A percentile compares a stretch with the other conserved stretches of the same genome.
Evolutionary conservation across 2,113 vertebrate genomes (phyloP).

Genomic region (Aix galericulata): DNA sequence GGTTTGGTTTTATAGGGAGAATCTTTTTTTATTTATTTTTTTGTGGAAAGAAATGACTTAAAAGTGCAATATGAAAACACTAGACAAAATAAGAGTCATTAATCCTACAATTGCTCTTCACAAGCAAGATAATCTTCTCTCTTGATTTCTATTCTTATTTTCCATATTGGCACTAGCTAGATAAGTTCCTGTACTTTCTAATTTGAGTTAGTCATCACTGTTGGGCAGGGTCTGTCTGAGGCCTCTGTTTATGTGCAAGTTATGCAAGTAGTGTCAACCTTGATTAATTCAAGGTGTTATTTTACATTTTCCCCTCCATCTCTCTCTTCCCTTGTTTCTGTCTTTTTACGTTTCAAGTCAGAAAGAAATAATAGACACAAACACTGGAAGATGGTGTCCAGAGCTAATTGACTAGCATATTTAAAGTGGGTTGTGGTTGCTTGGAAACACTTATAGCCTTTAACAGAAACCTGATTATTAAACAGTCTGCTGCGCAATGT

Average conservation of each 20-base stretch:
- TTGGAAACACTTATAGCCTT: constrained; percentile 45
- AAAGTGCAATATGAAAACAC: not conserved
- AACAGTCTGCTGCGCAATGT: not conserved
- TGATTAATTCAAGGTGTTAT: not conserved
- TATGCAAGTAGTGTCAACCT: not conserved
- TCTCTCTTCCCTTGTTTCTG: not conserved
- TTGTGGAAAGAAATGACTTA: not conserved
- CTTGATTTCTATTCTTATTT: not conserved
- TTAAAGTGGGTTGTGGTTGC: constrained; percentile 44
- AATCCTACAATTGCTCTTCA: not conserved
- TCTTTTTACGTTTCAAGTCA: not conserved
- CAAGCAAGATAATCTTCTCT: not conserved
- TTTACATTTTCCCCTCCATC: not conserved
- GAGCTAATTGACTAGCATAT: constrained; percentile 33
- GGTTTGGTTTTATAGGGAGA: not conserved
- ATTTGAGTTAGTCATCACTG: not conserved
- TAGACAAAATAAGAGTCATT: not conserved
- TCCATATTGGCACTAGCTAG: not conserved
- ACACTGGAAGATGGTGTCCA: not conserved
- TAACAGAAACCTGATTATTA: constrained; percentile 7
- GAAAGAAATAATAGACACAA: constrained; percentile 8
- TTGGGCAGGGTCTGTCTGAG: not conserved
- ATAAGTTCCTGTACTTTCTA: not conserved
- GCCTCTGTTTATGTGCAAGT: not conserved
- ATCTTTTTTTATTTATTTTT: not conserved